phyloP scores from a whole-genome alignment of 2,797 vertebrate genomes.

The Ptychobarbus kaznakovi region DNA sequence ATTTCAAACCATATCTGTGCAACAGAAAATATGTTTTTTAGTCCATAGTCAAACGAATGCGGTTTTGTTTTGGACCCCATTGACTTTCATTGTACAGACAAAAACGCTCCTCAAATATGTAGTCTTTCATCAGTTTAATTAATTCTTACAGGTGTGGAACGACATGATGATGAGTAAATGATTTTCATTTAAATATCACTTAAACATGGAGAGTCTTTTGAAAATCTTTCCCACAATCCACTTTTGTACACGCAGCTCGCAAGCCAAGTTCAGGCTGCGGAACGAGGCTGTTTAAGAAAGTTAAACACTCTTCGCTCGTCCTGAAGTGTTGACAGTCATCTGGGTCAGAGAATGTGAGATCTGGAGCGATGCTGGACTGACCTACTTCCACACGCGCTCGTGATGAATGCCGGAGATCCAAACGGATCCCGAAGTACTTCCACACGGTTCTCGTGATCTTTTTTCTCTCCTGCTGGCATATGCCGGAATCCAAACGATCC shows the following conservation, averaged over 20 bases:
- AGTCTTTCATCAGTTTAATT: no score
- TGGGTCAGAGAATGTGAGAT: slow-evolving; percentile 26
- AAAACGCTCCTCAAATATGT: no score
- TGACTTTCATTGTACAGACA: background rate
- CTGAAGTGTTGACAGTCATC: slow-evolving; percentile 20
- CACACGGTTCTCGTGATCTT: no score
- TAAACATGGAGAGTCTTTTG: background rate
- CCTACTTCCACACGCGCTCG: slow-evolving; percentile 14
- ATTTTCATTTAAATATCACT: background rate
- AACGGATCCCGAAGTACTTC: slow-evolving; percentile 23
- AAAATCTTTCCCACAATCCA: background rate
- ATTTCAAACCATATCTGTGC: background rate
- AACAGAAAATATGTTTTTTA: background rate
- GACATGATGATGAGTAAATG: background rate
- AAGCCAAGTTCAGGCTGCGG: background rate
- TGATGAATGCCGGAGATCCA: slow-evolving; percentile 1
- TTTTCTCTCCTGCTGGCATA: no score
- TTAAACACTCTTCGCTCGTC: background rate
- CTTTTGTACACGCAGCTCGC: background rate
- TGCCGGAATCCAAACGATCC: no score
- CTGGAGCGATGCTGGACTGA: slow-evolving; percentile 23
- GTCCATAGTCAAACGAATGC: background rate
- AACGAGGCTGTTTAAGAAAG: background rate
- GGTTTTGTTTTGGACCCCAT: background rate
- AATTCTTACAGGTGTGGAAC: background rate